Conservation (phyloP, 2,888 invertebrate genomes). For the Anorthoa munda region DNA sequence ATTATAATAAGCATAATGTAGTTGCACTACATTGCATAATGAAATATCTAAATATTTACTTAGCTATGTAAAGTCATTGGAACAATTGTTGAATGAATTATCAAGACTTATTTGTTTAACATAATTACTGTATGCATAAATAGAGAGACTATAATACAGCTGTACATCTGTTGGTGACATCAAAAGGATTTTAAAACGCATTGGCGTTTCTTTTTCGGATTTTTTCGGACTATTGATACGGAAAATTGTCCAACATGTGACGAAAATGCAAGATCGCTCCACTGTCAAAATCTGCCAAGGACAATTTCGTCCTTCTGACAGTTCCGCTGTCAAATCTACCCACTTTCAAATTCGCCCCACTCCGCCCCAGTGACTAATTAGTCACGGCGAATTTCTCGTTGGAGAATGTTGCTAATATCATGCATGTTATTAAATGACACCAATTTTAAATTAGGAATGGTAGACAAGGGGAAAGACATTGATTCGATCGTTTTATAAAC, state of each 20-base stretch:
- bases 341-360: background rate
- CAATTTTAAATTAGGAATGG: background rate
- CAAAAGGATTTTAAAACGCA: background rate
- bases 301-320: background rate
- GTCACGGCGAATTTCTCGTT: background rate
- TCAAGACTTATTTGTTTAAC: slow-evolving; percentile 23
- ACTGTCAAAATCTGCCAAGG: background rate
- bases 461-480: background rate
- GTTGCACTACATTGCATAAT: slow-evolving; percentile 7
- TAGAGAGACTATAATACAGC: background rate
- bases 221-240: background rate
- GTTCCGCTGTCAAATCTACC: too few relatives aligned
- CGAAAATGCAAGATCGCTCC: background rate
- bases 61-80: slow-evolving; percentile 20
- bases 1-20: slow-evolving; percentile 9
- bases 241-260: background rate
- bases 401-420: background rate
- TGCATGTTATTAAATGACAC: background rate
- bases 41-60: slow-evolving; percentile 33
- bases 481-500: slow-evolving; percentile 2
- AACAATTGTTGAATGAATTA: slow-evolving; percentile 40
- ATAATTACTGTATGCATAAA: slow-evolving; percentile 8
- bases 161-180: background rate
- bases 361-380: background rate
- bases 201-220: background rate